Conservation (phyloP, 2,888 invertebrate genomes). For the Caenorhabditis auriculariae region DNA sequence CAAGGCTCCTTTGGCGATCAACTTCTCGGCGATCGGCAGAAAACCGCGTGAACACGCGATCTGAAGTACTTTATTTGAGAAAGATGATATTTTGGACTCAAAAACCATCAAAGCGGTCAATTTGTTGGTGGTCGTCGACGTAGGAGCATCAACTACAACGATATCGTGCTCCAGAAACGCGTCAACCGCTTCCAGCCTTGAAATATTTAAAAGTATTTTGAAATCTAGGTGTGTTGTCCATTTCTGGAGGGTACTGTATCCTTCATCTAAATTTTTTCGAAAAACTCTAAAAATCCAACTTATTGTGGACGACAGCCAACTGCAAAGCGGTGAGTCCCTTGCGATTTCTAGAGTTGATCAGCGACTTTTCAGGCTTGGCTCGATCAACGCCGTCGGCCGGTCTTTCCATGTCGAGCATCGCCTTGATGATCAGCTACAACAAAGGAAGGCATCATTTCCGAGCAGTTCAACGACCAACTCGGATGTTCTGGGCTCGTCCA, state of each 20-base stretch:
- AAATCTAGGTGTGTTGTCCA: neutral
- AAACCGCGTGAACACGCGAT: conserved; percentile 37
- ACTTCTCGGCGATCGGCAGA: conserved; percentile 38
- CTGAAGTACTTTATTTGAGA: conserved; percentile 14
- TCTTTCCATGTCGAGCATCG: conserved; percentile 36
- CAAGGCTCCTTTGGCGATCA: conserved; percentile 64
- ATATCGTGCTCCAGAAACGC: conserved; percentile 15
- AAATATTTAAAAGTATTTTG: neutral
- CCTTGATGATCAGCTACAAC: conserved; percentile 27
- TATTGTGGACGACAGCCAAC: conserved; percentile 58
- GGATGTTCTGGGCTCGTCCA: conserved; percentile 41
- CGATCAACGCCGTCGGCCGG: conserved; percentile 13
- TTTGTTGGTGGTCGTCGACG: conserved; percentile 25
- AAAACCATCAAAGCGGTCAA: conserved; percentile 30
- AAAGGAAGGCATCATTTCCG: neutral
- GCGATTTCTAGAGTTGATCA: conserved; percentile 41
- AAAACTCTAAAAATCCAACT: no score
- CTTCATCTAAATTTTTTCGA: no score
- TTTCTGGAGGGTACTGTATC: no score
- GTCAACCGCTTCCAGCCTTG: conserved; percentile 6
- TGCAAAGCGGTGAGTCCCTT: conserved; percentile 65
- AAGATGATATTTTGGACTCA: neutral
- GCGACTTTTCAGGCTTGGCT: conserved; percentile 18
- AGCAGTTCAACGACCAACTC: conserved; percentile 11
- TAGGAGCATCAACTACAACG: conserved; percentile 21